These are phyloP conservation scores for Pipistrellus pygmaeus DNA, from an alignment of 2,797 vertebrate genomes.

Conservation along the genomic window DNA sequence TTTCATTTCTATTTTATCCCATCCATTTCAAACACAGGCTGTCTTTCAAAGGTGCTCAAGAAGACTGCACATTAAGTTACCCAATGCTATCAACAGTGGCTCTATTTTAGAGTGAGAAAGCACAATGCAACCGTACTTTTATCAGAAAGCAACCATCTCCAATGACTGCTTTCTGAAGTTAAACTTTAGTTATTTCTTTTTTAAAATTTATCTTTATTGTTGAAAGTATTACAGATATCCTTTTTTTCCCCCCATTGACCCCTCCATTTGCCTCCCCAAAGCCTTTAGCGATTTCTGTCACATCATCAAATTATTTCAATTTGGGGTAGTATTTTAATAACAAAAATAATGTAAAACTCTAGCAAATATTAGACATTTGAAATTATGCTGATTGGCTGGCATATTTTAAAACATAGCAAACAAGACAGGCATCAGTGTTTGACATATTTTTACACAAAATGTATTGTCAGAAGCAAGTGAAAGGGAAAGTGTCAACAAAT, in stretches of 20 bases:
- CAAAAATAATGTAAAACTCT: conserved; percentile 41
- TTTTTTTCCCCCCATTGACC: too few relatives aligned
- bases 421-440: background rate
- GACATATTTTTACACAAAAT: conserved; percentile 56
- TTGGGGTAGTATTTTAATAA: conserved; percentile 46
- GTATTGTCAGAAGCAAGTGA: conserved; percentile 32
- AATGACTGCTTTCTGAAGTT: background rate
- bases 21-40: background rate
- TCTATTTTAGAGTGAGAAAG: background rate
- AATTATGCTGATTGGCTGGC: conserved; percentile 17
- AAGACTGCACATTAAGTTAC: background rate
- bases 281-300: conserved; percentile 22
- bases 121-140: background rate
- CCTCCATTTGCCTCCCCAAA: too few relatives aligned
- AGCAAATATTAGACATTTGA: conserved; percentile 39
- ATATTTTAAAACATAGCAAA: conserved; percentile 67
- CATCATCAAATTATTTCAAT: conserved; percentile 55
- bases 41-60: background rate
- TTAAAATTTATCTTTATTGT: too few relatives aligned
- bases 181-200: background rate
- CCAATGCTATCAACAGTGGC: background rate
- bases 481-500: conserved; percentile 74
- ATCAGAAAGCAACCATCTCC: background rate
- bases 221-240: too few relatives aligned
- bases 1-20: background rate